Evolutionary conservation across 2,797 vertebrate genomes (phyloP).

Genomic region (Chloroceryle amazona): DNA sequence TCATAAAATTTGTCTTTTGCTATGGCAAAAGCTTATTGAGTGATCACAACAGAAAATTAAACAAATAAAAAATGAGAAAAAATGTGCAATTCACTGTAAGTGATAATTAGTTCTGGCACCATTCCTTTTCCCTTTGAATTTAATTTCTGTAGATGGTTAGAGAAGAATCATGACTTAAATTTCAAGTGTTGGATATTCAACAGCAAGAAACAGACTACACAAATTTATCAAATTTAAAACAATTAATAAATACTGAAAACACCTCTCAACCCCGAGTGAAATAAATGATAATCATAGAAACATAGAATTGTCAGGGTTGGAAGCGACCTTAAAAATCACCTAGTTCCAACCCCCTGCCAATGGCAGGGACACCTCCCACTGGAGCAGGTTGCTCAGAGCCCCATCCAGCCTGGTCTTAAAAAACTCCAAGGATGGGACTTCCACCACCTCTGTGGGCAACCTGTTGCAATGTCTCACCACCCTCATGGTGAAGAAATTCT

Average conservation of each 20-base stretch:
- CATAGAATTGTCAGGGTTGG: neutral
- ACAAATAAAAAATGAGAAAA: neutral
- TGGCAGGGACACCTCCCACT: no score
- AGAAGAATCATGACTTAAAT: neutral
- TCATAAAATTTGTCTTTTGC: neutral
- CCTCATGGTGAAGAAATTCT: no score
- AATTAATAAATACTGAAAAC: neutral
- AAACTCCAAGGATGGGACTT: no score
- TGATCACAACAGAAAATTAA: neutral
- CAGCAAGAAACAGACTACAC: neutral
- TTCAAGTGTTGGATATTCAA: neutral
- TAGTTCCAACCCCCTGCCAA: no score
- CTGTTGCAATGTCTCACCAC: no score
- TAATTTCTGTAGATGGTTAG: neutral
- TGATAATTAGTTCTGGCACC: neutral
- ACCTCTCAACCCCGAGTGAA: neutral
- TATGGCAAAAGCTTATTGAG: neutral
- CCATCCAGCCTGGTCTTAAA: no score
- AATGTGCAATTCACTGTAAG: neutral
- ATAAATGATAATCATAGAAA: neutral
- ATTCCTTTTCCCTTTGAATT: neutral
- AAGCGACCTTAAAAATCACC: no score
- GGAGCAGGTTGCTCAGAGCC: no score
- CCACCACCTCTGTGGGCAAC: no score
- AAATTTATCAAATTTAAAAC: neutral